Conservation (phyloP, 2,888 invertebrate species). For the Spicauda simplicius region DNA sequence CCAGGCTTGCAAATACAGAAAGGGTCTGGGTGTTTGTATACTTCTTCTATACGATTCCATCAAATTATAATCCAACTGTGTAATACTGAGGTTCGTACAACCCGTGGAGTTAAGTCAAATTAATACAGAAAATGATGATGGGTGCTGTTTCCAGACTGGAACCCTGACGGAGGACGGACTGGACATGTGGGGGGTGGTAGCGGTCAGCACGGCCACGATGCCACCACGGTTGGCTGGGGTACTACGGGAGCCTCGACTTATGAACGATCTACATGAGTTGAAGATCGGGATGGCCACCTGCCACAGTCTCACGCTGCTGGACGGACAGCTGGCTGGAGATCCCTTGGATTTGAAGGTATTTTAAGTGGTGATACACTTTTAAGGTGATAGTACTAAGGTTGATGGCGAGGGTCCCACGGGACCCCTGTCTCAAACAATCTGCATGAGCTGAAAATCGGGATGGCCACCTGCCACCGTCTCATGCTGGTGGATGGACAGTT, state of each 20-base stretch:
- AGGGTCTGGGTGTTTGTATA: too few relatives aligned
- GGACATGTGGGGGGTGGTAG: constrained; percentile 97
- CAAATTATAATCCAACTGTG: too few relatives aligned
- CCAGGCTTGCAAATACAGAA: too few relatives aligned
- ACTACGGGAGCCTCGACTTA: constrained; percentile 70
- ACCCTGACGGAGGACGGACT: constrained; percentile 98
- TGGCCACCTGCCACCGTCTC: constrained; percentile 97
- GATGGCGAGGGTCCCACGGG: constrained; percentile 76
- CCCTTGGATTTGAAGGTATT: constrained; percentile 95
- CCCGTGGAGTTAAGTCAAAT: too few relatives aligned
- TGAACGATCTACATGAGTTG: constrained; percentile 84
- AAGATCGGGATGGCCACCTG: constrained; percentile 94
- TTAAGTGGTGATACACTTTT: too few relatives aligned
- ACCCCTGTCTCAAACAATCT: constrained; percentile 75
- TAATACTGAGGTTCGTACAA: too few relatives aligned
- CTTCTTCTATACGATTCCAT: too few relatives aligned
- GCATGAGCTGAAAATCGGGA: constrained; percentile 88
- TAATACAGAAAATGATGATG: too few relatives aligned
- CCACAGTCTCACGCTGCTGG: constrained; percentile 96
- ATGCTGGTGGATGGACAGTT: constrained; percentile 94
- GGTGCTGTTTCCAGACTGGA: constrained; percentile 91
- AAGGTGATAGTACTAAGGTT: too few relatives aligned
- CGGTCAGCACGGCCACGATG: constrained; percentile 65
- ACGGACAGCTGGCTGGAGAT: constrained; percentile 95
- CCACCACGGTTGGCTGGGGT: constrained; percentile 69